These are phyloP conservation scores for Microcebus griseorufus DNA, from an alignment of 2,113 vertebrate genomes.

Conservation along the genomic window DNA sequence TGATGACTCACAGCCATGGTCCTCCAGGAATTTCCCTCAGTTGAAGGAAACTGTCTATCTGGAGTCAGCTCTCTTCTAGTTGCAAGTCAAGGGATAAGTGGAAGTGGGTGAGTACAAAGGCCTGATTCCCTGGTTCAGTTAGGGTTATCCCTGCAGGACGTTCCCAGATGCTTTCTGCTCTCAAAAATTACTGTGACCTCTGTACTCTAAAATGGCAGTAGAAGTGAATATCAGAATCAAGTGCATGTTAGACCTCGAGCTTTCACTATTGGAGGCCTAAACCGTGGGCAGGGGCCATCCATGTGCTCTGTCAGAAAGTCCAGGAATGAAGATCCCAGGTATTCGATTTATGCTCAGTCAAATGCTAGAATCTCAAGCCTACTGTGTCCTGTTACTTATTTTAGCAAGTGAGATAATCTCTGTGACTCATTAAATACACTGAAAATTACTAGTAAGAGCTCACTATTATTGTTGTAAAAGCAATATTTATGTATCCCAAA, in stretches of 20 bases:
- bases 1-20: background rate
- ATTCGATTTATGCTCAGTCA: background rate
- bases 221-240: background rate
- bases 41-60: background rate
- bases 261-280: background rate
- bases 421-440: background rate
- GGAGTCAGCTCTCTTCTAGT: background rate
- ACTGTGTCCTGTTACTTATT: background rate
- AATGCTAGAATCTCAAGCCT: background rate
- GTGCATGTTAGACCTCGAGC: background rate
- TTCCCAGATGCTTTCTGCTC: background rate
- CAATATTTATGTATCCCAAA: background rate
- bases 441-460: background rate
- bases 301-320: background rate
- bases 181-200: background rate
- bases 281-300: background rate
- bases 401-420: background rate
- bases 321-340: background rate
- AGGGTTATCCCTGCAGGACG: background rate
- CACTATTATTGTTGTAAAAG: background rate
- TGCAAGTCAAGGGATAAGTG: background rate
- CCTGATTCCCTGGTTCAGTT: no score
- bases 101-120: background rate
- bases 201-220: background rate
- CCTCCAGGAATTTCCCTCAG: background rate